Conservation (phyloP, 35 echinoderm and acorn worm species). For the Ophioderma brevispina region DNA sequence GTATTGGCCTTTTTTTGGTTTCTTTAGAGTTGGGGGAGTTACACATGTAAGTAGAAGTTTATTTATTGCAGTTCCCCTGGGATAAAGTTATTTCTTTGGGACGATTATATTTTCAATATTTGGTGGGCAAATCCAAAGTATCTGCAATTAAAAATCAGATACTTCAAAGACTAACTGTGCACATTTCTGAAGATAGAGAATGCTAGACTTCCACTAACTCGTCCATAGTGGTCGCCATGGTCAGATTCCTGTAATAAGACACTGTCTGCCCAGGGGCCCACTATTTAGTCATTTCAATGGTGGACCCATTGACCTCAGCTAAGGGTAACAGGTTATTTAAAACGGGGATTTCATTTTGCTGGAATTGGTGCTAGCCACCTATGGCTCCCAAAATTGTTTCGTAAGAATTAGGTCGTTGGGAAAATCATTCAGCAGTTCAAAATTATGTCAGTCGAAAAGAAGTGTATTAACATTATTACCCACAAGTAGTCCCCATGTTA, state of each 20-base stretch:
- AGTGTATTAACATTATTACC: too few species aligned
- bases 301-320: neutral
- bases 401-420: neutral
- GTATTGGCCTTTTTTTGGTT: constrained; percentile 4
- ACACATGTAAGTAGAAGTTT: neutral
- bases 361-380: neutral
- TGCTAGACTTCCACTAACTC: neutral
- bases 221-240: neutral
- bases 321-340: neutral
- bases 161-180: neutral
- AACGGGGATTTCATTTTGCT: neutral
- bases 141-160: neutral
- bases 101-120: too few species aligned
- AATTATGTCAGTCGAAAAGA: too few species aligned
- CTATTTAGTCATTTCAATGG: neutral
- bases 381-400: neutral
- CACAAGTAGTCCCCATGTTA: too few species aligned
- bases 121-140: neutral
- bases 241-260: neutral
- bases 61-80: neutral
- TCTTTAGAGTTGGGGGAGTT: neutral
- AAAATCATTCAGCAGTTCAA: neutral
- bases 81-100: neutral
- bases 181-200: neutral
- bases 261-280: neutral